These are phyloP conservation scores for Eristalinus sepulchralis DNA, from an alignment of 2,888 invertebrate genomes.

Conservation along the genomic window DNA sequence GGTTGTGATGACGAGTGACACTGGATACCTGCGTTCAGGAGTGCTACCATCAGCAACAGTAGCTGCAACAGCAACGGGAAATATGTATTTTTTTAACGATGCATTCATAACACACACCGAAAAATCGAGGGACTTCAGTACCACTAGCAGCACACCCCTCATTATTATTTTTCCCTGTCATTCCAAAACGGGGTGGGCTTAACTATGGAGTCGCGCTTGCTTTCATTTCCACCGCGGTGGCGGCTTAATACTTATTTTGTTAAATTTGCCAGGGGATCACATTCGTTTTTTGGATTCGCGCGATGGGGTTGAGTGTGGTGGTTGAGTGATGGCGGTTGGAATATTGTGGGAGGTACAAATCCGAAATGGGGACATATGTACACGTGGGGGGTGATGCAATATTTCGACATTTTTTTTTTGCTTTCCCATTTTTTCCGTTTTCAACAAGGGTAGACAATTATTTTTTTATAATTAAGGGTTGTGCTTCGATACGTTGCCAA, in stretches of 20 bases:
- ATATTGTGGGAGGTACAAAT: background rate
- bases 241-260: slow-evolving; percentile 54
- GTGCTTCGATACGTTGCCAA: slow-evolving; percentile 69
- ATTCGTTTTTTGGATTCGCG: background rate
- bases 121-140: background rate
- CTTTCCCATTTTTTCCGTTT: background rate
- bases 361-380: background rate
- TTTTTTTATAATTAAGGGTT: slow-evolving; percentile 70
- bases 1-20: slow-evolving; percentile 1
- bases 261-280: slow-evolving; percentile 33
- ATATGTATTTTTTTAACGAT: slow-evolving; percentile 57
- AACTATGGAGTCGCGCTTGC: slow-evolving; percentile 27
- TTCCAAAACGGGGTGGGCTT: background rate
- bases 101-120: slow-evolving; percentile 32
- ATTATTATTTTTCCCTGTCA: background rate
- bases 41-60: slow-evolving; percentile 4
- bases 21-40: background rate
- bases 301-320: background rate
- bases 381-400: slow-evolving; percentile 38
- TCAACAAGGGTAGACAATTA: slow-evolving; percentile 61
- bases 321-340: background rate
- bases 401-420: background rate
- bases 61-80: slow-evolving; percentile 26
- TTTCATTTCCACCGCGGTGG: slow-evolving; percentile 47
- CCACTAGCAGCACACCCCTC: slow-evolving; percentile 50